phyloP scores from a whole-genome alignment of 2,113 vertebrate genomes.

The Apus apus region DNA sequence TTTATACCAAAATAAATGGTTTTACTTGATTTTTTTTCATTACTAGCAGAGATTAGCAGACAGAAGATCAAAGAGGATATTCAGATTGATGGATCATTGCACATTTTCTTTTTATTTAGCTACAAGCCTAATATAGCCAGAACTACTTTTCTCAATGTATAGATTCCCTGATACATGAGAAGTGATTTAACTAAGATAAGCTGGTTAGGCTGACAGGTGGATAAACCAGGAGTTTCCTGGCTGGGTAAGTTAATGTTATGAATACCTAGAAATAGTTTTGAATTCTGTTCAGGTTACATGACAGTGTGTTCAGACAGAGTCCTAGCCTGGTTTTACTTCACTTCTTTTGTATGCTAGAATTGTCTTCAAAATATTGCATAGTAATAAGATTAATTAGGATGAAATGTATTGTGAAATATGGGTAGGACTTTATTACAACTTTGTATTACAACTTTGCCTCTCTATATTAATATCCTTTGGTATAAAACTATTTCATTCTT shows the following conservation, averaged over 20 bases:
- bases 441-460: conserved; percentile 12
- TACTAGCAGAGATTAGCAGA: background rate
- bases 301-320: background rate
- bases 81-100: background rate
- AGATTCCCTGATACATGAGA: background rate
- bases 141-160: background rate
- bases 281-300: background rate
- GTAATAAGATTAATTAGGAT: background rate
- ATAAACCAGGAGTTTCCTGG: background rate
- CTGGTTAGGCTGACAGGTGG: background rate
- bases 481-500: conserved; percentile 39
- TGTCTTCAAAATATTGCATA: background rate
- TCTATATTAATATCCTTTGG: background rate
- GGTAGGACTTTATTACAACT: background rate
- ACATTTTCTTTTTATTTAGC: background rate
- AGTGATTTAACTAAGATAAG: background rate
- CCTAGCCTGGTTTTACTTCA: background rate
- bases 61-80: background rate
- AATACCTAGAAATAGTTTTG: background rate
- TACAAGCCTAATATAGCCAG: background rate
- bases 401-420: background rate
- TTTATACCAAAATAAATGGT: background rate
- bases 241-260: background rate
- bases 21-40: background rate
- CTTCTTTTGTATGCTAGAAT: background rate